Base-by-base conservation (phyloP, 2,888 invertebrate species). In the Rhagonycha lutea region DNA sequence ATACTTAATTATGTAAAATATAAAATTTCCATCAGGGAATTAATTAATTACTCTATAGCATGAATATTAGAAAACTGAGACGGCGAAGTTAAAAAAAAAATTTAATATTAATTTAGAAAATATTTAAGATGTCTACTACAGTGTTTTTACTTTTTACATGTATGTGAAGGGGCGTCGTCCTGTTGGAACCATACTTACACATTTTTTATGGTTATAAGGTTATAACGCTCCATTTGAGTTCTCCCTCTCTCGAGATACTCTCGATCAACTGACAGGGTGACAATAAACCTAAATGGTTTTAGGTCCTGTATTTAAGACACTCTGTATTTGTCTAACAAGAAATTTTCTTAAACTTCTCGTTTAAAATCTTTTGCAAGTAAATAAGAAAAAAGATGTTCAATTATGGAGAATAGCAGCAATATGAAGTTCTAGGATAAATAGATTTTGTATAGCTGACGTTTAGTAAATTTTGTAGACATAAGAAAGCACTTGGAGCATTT, bases 1-100 rank as follows among this genome's bases (percentile, higher is more conserved):
- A 4, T 32, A 32, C 62, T 72, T 69, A 29, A 71, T 71, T 71
- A 72, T 32, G 23, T 70, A 28, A 67, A 68, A 70, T 47, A 47
- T 47, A 69, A 69, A 47, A 61, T 12, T 61, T n/a, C 9, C 63
- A 14, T 24, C 47, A 7, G 47, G 2, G n/a, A 47, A n/a, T n/a
- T 47, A 47, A 47, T 47, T 47, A 47, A 47, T 47, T 47, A 47
- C n/a, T 47, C 18, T n/a, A 47, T 47, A 47, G 47, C 47, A 8
- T 47, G 47, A 7, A 47, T 47, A 47, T n/a, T 47, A 18, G n/a
- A n/a, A 47, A n/a, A n/a, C 7, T 47, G 5, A 12, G 32, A 12
- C 12, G 0, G n/a, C 47, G 47, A n/a, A n/a, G n/a, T n/a, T n/a
- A n/a, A n/a, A n/a, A n/a, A 47, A 47, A 47, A 12, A n/a, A 47